Evolutionary conservation across 1,140 invertebrate genomes (phyloP), one percentile per base, ranked within the genome.

Genomic region (Acyrthosiphon pisum): DNA sequence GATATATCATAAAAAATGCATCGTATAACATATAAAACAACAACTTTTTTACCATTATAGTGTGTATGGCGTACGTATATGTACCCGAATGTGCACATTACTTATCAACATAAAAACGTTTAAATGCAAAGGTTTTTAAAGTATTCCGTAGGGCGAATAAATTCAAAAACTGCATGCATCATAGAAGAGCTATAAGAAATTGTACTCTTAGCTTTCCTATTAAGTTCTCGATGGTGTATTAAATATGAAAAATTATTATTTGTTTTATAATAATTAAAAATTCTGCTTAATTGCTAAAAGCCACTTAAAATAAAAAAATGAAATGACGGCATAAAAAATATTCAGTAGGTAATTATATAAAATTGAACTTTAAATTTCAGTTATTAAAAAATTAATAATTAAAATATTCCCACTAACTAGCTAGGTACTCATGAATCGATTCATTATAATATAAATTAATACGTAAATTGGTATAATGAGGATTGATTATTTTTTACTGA

Each of bases 1-100:
- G n/a, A 50, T 53, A 48, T 83, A 76, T 88, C 46, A 88, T 50
- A 48, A 88, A 88, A 35, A 88, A 88, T 88, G 48, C 87, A 88
- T 53, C 87, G n/a, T 37, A 50, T 53, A 88, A 53, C 18, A n/a
- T 22, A 53, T 22, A 50, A 88, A 48, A 88, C 48, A 88, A 88
- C 87, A 88, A 86, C 84, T 86, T 87, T 88, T 88, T 87, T 22
- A 35, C n/a, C 87, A 53, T 35, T 88, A 88, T 53, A 37, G 37
- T 23, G 37, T 84, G 81, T 84, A 46, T 26, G 26, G 22, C 35
- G 81, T 84, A 41, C 81, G 81, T 84, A 44, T 41, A 26, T 84
- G 41, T 26, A 84, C 83, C 23, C 83, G 83, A 41, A 41, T 76
- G 60, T 76, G 60, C 60, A 76, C 60, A 76, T 86, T 86, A 86